Base-by-base conservation (phyloP, 2,888 invertebrate species). In the Thyatira batis region DNA sequence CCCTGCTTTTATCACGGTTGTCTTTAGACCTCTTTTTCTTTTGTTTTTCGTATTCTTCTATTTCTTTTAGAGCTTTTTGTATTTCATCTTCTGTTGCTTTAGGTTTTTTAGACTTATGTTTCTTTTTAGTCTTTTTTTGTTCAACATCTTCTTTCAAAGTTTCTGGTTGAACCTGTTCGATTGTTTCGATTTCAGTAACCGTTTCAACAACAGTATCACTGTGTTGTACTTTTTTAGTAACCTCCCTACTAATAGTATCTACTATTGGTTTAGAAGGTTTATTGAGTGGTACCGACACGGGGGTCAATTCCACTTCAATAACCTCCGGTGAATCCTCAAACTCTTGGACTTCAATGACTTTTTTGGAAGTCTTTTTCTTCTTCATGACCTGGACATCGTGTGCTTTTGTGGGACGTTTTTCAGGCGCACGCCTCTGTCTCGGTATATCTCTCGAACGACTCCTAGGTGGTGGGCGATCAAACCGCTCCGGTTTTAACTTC, bases 1-100 rank as follows among this genome's bases (percentile, higher is more conserved):
- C 82, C 63, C 75, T 79, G 56, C 66, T 76, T 43, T 75, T 80
- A 43, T 87, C 84, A 30, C 65, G 63, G 28, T 53, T 20, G 39
- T 81, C 82, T 66, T 83, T 87, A 0, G 49, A 54, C 67, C 81
- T 87, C 69, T 84, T 90, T 73, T 89, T 91, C 65, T 87, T 89
- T 56, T 70, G 72, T 60, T 78, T 86, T 46, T 84, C 80, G 28
- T 76, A 73, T 50, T 83, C 86, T 61, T 89, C 89, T 49, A 92
- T 90, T 74, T 92, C 92, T 76, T 89, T 91, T 0, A 92, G 74
- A 45, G 89, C 91, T 65, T 80, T 86, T 60, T 83, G 84, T 59
- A 92, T 92, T 63, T 92, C 91, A 61, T 92, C 90, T 63, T 84
- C 85, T 17, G 69, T 57, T 1, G 70, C 62, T 67, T 84, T 89